These are phyloP conservation scores for Peromyscus nudipes DNA, from an alignment of 2,797 vertebrate species.

Conservation along the genomic window DNA sequence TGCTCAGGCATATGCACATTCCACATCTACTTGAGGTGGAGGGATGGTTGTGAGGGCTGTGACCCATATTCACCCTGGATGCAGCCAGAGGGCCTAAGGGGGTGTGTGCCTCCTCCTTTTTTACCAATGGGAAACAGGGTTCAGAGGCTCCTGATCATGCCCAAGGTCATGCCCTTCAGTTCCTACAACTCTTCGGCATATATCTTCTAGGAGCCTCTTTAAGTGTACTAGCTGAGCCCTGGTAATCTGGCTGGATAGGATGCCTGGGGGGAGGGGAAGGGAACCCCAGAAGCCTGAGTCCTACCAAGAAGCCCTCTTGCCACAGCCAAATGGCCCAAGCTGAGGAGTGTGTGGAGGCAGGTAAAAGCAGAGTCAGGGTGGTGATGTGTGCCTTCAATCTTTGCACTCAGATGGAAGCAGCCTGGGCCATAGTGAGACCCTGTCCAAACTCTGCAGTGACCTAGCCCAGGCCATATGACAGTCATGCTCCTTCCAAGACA, in stretches of 20 bases:
- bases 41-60: background rate
- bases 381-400: background rate
- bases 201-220: background rate
- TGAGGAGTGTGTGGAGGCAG: background rate
- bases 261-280: accelerated
- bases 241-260: background rate
- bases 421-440: background rate
- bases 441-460: accelerated
- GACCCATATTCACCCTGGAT: background rate
- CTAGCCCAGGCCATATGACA: background rate
- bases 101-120: background rate
- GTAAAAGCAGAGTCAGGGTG: accelerated
- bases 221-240: background rate
- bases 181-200: background rate
- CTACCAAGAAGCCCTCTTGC: background rate
- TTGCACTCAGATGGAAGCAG: background rate
- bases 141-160: background rate
- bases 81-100: background rate
- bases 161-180: background rate
- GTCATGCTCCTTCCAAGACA: background rate
- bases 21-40: background rate
- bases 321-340: background rate
- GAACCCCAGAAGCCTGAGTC: accelerated
- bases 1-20: accelerated
- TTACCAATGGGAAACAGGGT: background rate